A percentile compares a stretch with the other conserved stretches of the same genome.
phyloP scores from a whole-genome alignment of 2,113 vertebrate species.

The Leucosticte australis region DNA sequence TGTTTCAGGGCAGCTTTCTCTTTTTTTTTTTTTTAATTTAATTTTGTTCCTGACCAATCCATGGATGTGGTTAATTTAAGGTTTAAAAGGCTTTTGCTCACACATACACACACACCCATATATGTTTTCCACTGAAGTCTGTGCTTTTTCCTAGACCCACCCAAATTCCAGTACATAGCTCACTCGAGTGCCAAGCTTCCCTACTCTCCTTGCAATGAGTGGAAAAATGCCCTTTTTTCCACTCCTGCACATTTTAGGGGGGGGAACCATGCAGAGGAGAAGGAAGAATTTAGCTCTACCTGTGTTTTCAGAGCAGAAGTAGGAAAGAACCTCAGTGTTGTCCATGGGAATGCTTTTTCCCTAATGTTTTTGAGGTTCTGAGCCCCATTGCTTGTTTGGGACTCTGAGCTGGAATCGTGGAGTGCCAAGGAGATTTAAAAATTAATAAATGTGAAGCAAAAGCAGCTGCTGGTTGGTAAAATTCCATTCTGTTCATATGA shows the following conservation, averaged over 20 bases:
- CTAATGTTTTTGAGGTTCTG: neutral
- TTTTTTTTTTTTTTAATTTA: neutral
- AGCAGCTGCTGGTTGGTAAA: neutral
- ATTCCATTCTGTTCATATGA: neutral
- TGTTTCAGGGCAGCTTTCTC: neutral
- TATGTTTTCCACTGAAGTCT: constrained; percentile 76
- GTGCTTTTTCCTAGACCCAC: constrained; percentile 79
- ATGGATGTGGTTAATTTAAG: constrained; percentile 56
- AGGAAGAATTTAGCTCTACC: neutral
- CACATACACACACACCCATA: constrained; percentile 56
- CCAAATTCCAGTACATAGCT: constrained; percentile 72
- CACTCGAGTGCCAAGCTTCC: constrained; percentile 62
- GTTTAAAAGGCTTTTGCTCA: constrained; percentile 66
- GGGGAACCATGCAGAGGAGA: neutral
- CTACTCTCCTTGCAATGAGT: constrained; percentile 27
- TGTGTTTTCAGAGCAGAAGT: neutral
- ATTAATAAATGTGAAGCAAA: neutral
- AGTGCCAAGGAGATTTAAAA: neutral
- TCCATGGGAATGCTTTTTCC: neutral
- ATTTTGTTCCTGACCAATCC: neutral
- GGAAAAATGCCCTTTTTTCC: constrained; percentile 55
- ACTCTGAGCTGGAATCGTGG: neutral
- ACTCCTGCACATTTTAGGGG: neutral
- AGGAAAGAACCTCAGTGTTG: neutral
- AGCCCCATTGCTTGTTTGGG: neutral